Conservation (phyloP, 2,113 vertebrate species). For the Myiozetetes cayanensis region DNA sequence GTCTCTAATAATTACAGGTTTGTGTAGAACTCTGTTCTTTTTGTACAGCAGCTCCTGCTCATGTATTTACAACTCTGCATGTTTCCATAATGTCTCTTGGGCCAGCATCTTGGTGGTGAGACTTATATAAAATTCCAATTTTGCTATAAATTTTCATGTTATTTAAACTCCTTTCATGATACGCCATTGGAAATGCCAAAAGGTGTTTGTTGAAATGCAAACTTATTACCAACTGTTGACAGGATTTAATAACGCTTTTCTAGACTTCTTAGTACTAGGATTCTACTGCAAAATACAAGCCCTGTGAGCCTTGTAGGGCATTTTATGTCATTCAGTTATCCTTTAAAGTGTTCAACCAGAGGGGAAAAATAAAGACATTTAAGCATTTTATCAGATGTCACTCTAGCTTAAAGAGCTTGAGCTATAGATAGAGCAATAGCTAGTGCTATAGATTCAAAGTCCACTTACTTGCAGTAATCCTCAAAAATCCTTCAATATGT, state of each 20-base stretch:
- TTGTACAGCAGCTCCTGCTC: background rate
- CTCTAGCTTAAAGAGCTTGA: background rate
- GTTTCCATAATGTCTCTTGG: background rate
- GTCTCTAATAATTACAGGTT: background rate
- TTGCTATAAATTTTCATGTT: background rate
- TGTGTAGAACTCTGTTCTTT: background rate
- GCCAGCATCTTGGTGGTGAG: background rate
- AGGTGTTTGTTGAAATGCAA: background rate
- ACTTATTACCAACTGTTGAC: background rate
- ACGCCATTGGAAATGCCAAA: background rate
- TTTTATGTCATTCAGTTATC: background rate
- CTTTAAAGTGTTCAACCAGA: background rate
- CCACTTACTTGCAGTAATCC: background rate
- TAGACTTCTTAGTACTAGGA: background rate
- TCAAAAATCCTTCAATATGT: background rate
- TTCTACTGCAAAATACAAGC: background rate
- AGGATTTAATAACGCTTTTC: background rate
- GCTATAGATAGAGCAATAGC: background rate
- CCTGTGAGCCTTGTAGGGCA: accelerated
- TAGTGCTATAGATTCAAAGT: background rate
- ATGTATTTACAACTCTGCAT: background rate
- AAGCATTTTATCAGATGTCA: background rate
- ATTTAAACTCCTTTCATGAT: background rate
- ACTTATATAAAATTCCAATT: background rate
- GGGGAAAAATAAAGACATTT: background rate